These are phyloP conservation scores for Tylochromis polylepis DNA, from an alignment of 2,113 vertebrate species.

Conservation along the genomic window DNA sequence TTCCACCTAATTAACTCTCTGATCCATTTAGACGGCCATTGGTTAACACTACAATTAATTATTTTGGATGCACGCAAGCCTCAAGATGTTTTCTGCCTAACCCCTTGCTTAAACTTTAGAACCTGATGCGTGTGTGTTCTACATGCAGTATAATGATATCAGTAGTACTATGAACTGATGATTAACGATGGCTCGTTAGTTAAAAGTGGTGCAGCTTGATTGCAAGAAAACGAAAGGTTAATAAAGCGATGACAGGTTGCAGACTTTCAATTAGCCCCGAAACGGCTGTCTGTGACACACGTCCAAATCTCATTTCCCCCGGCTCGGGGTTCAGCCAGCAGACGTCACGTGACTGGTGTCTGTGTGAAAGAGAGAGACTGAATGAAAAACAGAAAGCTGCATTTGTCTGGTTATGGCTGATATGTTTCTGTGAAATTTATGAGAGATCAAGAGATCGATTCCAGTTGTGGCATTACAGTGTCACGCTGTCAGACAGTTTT, in stretches of 20 bases:
- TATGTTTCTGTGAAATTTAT: neutral
- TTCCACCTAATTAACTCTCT: slow-evolving; percentile 27
- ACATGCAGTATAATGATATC: neutral
- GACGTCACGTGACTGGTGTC: neutral
- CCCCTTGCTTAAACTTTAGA: neutral
- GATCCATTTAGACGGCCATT: neutral
- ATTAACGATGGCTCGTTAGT: neutral
- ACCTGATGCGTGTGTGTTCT: neutral
- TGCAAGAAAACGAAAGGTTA: slow-evolving; percentile 9
- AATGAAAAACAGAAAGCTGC: neutral
- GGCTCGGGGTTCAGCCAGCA: neutral
- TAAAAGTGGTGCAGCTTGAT: neutral
- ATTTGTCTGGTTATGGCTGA: neutral
- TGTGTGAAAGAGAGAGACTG: neutral
- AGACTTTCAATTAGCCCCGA: slow-evolving; percentile 40
- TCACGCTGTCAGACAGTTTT: neutral
- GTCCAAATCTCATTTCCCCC: slow-evolving; percentile 24
- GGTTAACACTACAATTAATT: slow-evolving; percentile 14
- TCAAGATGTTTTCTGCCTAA: neutral
- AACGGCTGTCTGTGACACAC: slow-evolving; percentile 19
- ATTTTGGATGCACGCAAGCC: neutral
- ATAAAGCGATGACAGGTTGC: neutral
- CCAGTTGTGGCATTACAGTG: neutral
- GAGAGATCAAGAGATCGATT: neutral
- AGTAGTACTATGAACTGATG: neutral